Percentiles rank a stretch among this genome's conserved stretches.
Conservation (phyloP, 2,888 invertebrate species). For the Cyclophora albipunctata region DNA sequence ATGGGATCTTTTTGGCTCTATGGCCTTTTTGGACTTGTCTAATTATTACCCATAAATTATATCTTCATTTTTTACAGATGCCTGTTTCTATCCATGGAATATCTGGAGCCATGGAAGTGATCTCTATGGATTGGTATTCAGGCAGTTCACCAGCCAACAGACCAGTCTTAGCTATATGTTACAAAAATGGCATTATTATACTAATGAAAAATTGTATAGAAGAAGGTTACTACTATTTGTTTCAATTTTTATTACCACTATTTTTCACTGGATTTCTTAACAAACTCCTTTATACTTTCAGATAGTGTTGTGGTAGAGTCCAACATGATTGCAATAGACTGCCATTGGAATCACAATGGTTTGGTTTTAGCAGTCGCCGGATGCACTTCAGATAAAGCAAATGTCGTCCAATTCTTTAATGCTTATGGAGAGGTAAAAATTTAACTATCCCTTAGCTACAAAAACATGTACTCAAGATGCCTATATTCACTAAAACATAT, state of each 20-base stretch:
- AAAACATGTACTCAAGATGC: neutral
- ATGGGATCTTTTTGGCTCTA: too few relatives aligned
- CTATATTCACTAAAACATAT: slow-evolving; percentile 1
- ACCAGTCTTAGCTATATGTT: slow-evolving; percentile 90
- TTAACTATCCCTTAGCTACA: neutral
- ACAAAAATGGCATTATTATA: slow-evolving; percentile 89
- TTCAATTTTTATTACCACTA: neutral
- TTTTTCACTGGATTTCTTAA: too few relatives aligned
- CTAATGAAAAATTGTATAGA: slow-evolving; percentile 94
- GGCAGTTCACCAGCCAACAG: slow-evolving; percentile 83
- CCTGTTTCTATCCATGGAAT: slow-evolving; percentile 80
- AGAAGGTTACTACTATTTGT: slow-evolving; percentile 74
- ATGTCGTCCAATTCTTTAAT: slow-evolving; percentile 93
- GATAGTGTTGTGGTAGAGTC: slow-evolving; percentile 89
- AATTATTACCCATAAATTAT: too few relatives aligned
- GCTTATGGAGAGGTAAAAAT: slow-evolving; percentile 85
- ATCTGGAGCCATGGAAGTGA: slow-evolving; percentile 77
- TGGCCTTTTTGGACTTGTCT: too few relatives aligned
- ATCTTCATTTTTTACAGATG: slow-evolving; percentile 71
- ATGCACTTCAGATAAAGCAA: slow-evolving; percentile 74
- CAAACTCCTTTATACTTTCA: slow-evolving; percentile 42
- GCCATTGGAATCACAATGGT: slow-evolving; percentile 96
- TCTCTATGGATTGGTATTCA: slow-evolving; percentile 91
- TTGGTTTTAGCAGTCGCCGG: slow-evolving; percentile 92
- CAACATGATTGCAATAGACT: slow-evolving; percentile 85